Percentiles rank a stretch among this genome's conserved stretches.
Conservation (phyloP, 1,140 invertebrate species). For the Rhopalosiphum maidis region DNA sequence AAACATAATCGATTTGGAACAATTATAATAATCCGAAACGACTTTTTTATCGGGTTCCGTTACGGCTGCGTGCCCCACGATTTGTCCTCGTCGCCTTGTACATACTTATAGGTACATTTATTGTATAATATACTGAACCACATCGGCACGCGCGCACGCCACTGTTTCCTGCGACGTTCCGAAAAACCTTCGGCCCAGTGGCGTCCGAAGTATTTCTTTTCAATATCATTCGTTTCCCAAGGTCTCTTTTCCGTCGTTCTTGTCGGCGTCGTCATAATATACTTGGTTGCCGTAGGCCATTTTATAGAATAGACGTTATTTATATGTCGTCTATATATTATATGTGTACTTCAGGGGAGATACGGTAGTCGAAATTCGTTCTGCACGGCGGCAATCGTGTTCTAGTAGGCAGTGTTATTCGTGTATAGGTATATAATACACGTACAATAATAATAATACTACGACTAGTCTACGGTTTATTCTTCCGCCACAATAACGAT, state of each 20-base stretch:
- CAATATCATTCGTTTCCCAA: background rate
- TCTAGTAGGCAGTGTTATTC: background rate
- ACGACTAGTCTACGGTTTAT: background rate
- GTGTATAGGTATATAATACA: background rate
- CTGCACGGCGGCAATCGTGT: conserved; percentile 14
- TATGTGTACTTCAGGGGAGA: background rate
- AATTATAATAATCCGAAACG: conserved; percentile 5
- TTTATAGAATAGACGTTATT: background rate
- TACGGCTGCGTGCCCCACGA: background rate
- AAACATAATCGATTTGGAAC: background rate
- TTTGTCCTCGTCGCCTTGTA: background rate
- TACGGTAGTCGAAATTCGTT: conserved; percentile 41
- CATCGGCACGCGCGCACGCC: background rate
- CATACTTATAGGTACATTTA: background rate
- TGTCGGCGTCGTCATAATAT: background rate
- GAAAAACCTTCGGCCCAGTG: conserved; percentile 25
- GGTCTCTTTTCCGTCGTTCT: background rate
- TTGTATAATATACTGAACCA: background rate
- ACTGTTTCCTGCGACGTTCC: background rate
- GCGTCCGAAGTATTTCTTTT: conserved; percentile 9
- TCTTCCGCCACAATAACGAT: conserved; percentile 7
- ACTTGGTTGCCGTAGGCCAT: background rate
- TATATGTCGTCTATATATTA: background rate
- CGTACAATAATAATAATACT: background rate
- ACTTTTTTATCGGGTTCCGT: background rate